Percentiles rank a stretch among this genome's conserved stretches.
These are phyloP conservation scores for Euthynnus affinis DNA, from an alignment of 2,797 vertebrate genomes.

Conservation along the genomic window DNA sequence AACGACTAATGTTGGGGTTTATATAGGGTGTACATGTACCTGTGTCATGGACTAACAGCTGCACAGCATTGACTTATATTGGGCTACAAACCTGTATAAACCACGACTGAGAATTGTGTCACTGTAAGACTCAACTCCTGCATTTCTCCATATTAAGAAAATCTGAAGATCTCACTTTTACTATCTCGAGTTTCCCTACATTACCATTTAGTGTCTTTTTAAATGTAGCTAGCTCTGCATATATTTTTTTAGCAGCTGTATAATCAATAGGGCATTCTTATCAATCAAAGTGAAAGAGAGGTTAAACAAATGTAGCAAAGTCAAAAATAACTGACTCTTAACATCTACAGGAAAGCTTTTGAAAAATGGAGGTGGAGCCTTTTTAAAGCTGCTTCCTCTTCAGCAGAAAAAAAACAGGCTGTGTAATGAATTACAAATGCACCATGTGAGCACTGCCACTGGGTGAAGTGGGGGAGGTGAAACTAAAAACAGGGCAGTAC, in stretches of 20 bases:
- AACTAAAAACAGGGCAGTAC: constrained; percentile 57
- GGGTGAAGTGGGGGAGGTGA: constrained; percentile 70
- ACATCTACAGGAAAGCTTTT: constrained; percentile 25
- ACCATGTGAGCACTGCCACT: constrained; percentile 69
- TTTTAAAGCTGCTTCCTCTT: constrained; percentile 55
- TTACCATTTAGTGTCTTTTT: not conserved
- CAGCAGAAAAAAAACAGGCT: constrained; percentile 46
- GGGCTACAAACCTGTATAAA: constrained; percentile 26
- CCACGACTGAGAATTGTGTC: not conserved
- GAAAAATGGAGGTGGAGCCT: constrained; percentile 63
- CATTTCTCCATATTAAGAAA: constrained; percentile 5
- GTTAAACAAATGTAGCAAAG: constrained; percentile 7
- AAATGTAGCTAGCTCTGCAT: constrained; percentile 36
- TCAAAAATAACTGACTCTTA: constrained; percentile 13
- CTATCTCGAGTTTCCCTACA: not conserved
- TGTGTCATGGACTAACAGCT: constrained; percentile 30
- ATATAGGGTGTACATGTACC: not conserved
- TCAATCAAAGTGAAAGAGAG: not conserved
- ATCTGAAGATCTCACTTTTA: constrained; percentile 14
- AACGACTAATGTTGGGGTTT: not conserved
- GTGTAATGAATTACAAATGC: constrained; percentile 63
- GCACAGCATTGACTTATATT: constrained; percentile 22
- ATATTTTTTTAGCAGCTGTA: constrained; percentile 21
- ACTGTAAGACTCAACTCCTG: not conserved
- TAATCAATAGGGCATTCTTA: not conserved